These are phyloP conservation scores for Nyctalus aviator DNA, from an alignment of 2,797 vertebrate genomes.

Conservation along the genomic window DNA sequence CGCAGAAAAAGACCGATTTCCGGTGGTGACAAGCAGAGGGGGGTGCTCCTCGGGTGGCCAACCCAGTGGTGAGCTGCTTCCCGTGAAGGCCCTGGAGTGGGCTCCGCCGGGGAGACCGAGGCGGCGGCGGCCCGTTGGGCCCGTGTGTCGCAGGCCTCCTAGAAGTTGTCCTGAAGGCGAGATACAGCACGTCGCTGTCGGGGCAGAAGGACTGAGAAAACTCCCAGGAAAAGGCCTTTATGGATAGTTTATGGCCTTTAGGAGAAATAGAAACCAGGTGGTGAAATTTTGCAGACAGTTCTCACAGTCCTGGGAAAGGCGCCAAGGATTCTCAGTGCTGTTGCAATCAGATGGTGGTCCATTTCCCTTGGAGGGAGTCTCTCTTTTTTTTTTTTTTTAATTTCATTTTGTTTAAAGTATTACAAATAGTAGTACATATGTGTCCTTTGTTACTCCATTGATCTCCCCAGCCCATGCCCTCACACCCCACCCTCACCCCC, in stretches of 20 bases:
- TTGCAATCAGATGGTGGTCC: neutral
- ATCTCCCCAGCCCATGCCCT: too few relatives aligned
- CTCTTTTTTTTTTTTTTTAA: too few relatives aligned
- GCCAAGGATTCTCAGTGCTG: slow-evolving; percentile 19
- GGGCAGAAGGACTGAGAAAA: neutral
- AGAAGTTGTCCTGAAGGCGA: neutral
- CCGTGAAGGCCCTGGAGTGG: accelerated
- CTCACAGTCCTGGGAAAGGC: neutral
- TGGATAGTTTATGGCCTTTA: slow-evolving; percentile 40
- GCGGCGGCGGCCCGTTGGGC: accelerated
- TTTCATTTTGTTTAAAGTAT: too few relatives aligned
- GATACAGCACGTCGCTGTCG: neutral
- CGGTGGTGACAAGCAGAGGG: too few relatives aligned
- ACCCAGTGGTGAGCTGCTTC: accelerated
- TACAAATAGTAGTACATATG: too few relatives aligned
- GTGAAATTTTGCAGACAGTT: neutral
- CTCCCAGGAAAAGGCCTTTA: neutral
- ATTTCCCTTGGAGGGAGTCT: neutral
- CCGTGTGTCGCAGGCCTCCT: neutral
- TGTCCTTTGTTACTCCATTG: too few relatives aligned
- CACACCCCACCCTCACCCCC: too few relatives aligned
- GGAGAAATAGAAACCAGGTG: slow-evolving; percentile 71
- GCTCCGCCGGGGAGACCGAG: neutral
- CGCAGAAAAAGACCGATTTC: too few relatives aligned
- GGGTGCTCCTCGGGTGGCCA: too few relatives aligned